Evolutionary conservation across 2,113 vertebrate species (phyloP).

Genomic region (Scopus umbretta): DNA sequence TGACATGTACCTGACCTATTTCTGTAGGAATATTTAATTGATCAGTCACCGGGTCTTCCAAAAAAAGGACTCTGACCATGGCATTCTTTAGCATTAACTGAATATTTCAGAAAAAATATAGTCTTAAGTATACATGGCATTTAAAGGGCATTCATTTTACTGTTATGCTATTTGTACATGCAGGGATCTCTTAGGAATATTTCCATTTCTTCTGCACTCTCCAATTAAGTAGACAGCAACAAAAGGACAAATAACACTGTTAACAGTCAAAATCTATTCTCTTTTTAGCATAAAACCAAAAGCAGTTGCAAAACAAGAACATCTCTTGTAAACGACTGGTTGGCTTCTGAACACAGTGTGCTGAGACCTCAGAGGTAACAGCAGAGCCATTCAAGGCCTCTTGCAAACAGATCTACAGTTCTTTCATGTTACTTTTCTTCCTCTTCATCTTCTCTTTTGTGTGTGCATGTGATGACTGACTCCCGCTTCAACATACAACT

Average conservation of each 20-base stretch:
- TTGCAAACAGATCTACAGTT: neutral
- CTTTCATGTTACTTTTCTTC: neutral
- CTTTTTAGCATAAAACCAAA: neutral
- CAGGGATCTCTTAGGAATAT: neutral
- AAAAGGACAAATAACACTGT: neutral
- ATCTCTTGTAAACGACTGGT: accelerated
- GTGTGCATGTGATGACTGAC: neutral
- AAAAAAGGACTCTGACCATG: neutral
- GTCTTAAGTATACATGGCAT: neutral
- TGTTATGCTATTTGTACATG: neutral
- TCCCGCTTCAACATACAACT: neutral
- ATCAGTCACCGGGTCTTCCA: neutral
- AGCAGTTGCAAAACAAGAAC: neutral
- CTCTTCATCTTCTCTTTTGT: neutral
- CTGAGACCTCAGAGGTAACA: neutral
- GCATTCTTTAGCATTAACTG: neutral
- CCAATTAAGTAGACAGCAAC: neutral
- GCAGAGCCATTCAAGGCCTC: neutral
- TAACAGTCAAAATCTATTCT: neutral
- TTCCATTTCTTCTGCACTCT: neutral
- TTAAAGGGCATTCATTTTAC: neutral
- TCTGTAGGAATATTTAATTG: neutral
- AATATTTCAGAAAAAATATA: neutral
- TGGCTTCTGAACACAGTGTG: neutral
- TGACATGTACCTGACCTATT: neutral